Base-by-base conservation (phyloP, 2,888 invertebrate genomes). In the Limnephilus lunatus region DNA sequence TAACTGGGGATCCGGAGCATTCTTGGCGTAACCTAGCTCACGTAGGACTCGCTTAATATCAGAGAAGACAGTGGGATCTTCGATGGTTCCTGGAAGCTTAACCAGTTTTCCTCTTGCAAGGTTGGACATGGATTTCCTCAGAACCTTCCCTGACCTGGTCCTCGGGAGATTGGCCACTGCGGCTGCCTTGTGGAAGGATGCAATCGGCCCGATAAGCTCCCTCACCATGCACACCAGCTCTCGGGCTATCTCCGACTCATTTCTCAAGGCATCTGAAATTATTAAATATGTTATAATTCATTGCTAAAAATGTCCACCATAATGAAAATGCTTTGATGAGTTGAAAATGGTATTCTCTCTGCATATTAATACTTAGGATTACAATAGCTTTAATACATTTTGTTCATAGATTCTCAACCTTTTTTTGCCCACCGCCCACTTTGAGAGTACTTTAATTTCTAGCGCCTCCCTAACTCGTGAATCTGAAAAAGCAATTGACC, bases 111-210 rank as follows among this genome's bases (percentile, higher is more conserved):
- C 98, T 90, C 97, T 97, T 2, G 99, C 98, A 94, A 99, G 96
- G 94, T 98, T 98, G 0, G 98, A 97, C 94, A 99, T 98, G 0
- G 98, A 97, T 94, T 98, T 98, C 80, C 99, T 96, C 39, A 98
- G 96, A n/a, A 97, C 97, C 95, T 98, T 98, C 48, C 98, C 98
- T 1, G 99, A 99, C 90, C 99, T 96, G 0, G 99, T 99, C 92
- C 98, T 97, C 0, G 99, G 99, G 83, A 99, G 95, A 0, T 97
- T 98, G 30, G 97, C 97, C 0, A 99, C 98, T 0, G 98, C 97
- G 0, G 97, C 97, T 0, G 98, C 98, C 94, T 98, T 96, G 93
- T 98, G 97, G 95, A 99, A 98, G 0, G 98, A 97, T 1, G 99
- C 99, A 12, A 99, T 99, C 0, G 99, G 98, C 0, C 98, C 98